Base-by-base conservation (phyloP, 2,113 vertebrate species). In the Gallinago undulata region DNA sequence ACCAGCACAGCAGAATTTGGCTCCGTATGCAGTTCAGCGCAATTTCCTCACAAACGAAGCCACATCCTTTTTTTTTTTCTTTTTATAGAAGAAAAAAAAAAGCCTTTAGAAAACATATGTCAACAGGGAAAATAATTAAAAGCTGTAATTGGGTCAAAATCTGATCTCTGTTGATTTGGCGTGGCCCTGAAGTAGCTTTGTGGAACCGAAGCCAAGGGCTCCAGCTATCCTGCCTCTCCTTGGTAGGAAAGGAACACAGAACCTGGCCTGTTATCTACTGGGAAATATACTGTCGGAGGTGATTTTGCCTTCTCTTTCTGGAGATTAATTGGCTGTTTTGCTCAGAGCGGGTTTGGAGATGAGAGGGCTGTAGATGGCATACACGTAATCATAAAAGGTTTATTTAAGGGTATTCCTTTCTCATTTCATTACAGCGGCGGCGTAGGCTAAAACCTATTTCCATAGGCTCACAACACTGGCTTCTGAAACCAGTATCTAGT, bases 371-470 rank as follows among this genome's bases (percentile, higher is more conserved):
- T 70, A 89, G 96, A 96, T 57, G 51, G 75, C 56, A 88, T 39
- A 79, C 41, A 45, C 13, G 7, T 94, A 95, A 97, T 97, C 94
- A 97, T 97, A 87, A 94, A 96, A 97, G 87, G 97, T 97, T 98
- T 95, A 97, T 97, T 97, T 95, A 96, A 94, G 90, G 83, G 45
- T 91, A 94, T 97, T 95, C 59, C 94, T 96, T 97, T 94, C 77
- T 96, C 89, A 90, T 97, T 96, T 97, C 70, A 96, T 94, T 96
- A 94, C 92, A 91, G 63, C 95, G 92, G 96, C 95, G 94, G 81
- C 53, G 30, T 66, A 96, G 73, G 51, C 63, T 95, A 92, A 97
- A 96, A 90, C 60, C 68, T 96, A 16, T 96, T 97, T 97, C 96
- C 93, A 85, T 43, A 93, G 64, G 74, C 96, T 97, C 94, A 95